Evolutionary conservation across 2,797 vertebrate species (phyloP).

Genomic region (Serranus cabrilla): DNA sequence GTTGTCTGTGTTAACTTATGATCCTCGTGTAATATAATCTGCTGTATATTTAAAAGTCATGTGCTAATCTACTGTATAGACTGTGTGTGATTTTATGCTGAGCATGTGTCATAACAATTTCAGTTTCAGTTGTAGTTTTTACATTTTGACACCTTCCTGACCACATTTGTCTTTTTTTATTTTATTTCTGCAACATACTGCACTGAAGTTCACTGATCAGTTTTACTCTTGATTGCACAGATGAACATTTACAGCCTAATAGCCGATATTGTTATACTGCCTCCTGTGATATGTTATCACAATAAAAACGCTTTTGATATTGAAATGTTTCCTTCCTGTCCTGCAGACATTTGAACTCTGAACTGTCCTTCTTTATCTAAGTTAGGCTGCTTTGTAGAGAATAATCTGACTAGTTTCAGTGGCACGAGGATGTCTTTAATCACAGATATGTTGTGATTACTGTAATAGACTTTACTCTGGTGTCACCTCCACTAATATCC

Average conservation of each 20-base stretch:
- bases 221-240: neutral
- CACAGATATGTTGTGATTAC: neutral
- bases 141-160: slow-evolving; percentile 2
- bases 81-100: neutral
- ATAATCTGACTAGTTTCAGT: neutral
- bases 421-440: neutral
- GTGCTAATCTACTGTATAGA: neutral
- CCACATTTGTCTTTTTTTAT: neutral
- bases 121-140: neutral
- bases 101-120: too few relatives aligned
- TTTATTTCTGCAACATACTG: neutral
- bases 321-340: neutral
- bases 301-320: neutral
- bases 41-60: neutral
- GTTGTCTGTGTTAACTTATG: neutral
- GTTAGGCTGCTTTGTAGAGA: neutral
- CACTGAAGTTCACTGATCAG: neutral
- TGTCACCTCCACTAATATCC: slow-evolving; percentile 36
- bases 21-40: neutral
- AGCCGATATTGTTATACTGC: neutral
- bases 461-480: neutral
- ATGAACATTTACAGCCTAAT: neutral
- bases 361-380: neutral
- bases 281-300: neutral
- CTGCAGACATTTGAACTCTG: slow-evolving; percentile 8